A percentile compares a stretch with the other conserved stretches of the same genome.
These are phyloP conservation scores for Drosophila borealis DNA, from an alignment of 2,888 invertebrate genomes.

Conservation along the genomic window DNA sequence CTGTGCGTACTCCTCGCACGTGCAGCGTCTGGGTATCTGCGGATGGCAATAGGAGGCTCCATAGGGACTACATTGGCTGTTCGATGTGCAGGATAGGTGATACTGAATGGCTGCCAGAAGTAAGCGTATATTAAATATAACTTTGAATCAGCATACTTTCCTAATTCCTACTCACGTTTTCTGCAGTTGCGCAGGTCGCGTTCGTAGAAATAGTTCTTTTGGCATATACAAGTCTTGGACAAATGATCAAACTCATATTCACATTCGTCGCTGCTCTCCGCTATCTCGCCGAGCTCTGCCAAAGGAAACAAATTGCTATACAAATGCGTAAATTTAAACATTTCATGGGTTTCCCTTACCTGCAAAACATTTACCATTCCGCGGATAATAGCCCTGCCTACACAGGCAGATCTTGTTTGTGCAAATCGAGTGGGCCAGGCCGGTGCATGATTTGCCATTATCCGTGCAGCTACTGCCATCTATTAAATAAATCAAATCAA, in stretches of 20 bases:
- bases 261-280: conserved; percentile 82
- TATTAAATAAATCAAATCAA: conserved; percentile 22
- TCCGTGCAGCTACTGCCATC: conserved; percentile 81
- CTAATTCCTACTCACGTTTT: conserved; percentile 80
- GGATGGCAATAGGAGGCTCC: conserved; percentile 80
- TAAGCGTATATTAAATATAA: not conserved
- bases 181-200: conserved; percentile 81
- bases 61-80: conserved; percentile 84
- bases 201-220: conserved; percentile 82
- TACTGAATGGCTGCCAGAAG: conserved; percentile 73
- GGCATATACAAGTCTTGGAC: conserved; percentile 82
- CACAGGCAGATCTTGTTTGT: conserved; percentile 82
- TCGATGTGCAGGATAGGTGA: conserved; percentile 82
- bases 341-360: conserved; percentile 57
- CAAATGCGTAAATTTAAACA: not conserved
- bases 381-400: conserved; percentile 81
- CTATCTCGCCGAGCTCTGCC: conserved; percentile 84
- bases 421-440: conserved; percentile 83
- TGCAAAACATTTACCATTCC: conserved; percentile 82
- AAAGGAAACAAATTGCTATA: too few species aligned
- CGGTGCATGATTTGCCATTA: conserved; percentile 78
- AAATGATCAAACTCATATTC: conserved; percentile 78
- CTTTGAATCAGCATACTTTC: too few species aligned
- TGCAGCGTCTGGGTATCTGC: conserved; percentile 81
- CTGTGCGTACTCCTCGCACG: conserved; percentile 82